Evolutionary conservation across 2,797 vertebrate genomes (phyloP).

Genomic region (Taenioides sp.): DNA sequence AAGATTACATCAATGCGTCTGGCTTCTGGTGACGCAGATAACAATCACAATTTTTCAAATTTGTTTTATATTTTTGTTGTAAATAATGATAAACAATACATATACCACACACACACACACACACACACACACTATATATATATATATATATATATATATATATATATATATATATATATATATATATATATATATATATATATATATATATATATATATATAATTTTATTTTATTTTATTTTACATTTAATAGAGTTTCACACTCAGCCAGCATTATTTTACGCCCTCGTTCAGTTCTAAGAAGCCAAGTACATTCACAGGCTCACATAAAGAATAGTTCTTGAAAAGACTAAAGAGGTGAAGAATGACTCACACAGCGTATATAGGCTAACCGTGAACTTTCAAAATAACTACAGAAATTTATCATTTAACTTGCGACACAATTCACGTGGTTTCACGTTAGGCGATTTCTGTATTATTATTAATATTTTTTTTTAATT

Average conservation of each 20-base stretch:
- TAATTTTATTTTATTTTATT: too few species aligned
- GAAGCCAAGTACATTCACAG: slow-evolving; percentile 66
- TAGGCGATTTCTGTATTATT: background rate
- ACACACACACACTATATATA: too few species aligned
- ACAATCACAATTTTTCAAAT: slow-evolving; percentile 44
- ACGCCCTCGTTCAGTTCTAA: slow-evolving; percentile 72
- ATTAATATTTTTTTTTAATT: too few species aligned
- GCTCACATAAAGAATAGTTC: slow-evolving; percentile 49
- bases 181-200: too few species aligned
- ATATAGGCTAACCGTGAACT: slow-evolving; percentile 23
- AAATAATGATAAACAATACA: too few species aligned
- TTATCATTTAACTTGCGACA: slow-evolving; percentile 10
- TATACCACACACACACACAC: too few species aligned
- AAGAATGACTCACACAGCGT: slow-evolving; percentile 48
- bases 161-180: too few species aligned
- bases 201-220: too few species aligned
- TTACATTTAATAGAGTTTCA: slow-evolving; percentile 32
- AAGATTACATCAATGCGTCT: slow-evolving; percentile 62
- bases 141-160: too few species aligned
- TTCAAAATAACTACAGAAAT: slow-evolving; percentile 29
- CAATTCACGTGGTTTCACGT: slow-evolving; percentile 10
- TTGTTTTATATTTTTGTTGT: slow-evolving; percentile 31
- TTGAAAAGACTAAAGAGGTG: slow-evolving; percentile 69
- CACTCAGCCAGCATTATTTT: slow-evolving; percentile 30
- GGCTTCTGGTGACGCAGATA: slow-evolving; percentile 53